Base-by-base conservation (phyloP, 2,797 vertebrate genomes). In the Sebastiscus albofasciatus region DNA sequence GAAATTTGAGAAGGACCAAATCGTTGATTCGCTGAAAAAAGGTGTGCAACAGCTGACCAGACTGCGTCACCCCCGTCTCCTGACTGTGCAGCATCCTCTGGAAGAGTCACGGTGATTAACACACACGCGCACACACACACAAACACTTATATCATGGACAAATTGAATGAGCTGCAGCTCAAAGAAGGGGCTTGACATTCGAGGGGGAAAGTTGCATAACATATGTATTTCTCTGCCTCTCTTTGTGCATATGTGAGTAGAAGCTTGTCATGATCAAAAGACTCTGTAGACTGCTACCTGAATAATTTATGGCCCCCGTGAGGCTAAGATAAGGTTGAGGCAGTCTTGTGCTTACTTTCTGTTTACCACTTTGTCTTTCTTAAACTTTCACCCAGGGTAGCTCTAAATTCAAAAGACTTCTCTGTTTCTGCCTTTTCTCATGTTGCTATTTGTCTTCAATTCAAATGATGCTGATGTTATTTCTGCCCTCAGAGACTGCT, bases 1-100 rank as follows among this genome's bases (percentile, higher is more conserved):
- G 94, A 99, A 99, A 92, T 99, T 97, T 94, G 98, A 99, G 77
- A 99, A 99, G 92, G 99, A 99, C 95, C 98, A 99, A 90, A 98
- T 99, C 67, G 93, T 99, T 2, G 98, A 99, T 88, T 97, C 97
- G 2, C 93, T 99, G 80, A 99, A 99, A 91, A 95, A 90, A 93
- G 99, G 99, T 13, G 98, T 99, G 82, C 98, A 99, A 13, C 99
- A 99, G 89, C 93, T 99, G 81, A 99, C 99, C 34, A 96, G 99
- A 61, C 95, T 99, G 80, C 96, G 99, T 72, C 99, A 99, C 78
- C 99, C 99, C 7, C 96, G 98, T 12, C 96, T 99, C 31, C 96
- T 99, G 85, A 99, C 98, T 24, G 98, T 99, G 18, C 98, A 99
- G 78, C 99, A 99, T 92, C 98, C 99, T 34, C 95, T 99, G 80